These are phyloP conservation scores for Drosophila insularis DNA, from an alignment of 1,140 invertebrate genomes.

Conservation along the genomic window DNA sequence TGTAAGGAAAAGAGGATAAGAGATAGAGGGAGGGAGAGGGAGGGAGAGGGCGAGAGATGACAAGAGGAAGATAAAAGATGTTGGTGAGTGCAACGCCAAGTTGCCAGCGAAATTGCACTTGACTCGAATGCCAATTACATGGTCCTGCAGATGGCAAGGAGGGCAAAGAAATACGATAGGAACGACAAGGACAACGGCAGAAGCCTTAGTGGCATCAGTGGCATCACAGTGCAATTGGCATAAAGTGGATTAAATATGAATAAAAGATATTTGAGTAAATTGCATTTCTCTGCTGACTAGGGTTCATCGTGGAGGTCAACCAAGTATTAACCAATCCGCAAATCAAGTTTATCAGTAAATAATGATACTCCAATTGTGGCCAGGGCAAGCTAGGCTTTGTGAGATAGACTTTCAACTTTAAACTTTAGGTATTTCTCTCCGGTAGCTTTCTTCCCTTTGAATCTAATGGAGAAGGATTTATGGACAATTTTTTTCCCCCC, in stretches of 20 bases:
- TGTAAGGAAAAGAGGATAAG: background rate
- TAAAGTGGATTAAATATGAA: slow-evolving; percentile 79
- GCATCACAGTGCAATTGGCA: slow-evolving; percentile 51
- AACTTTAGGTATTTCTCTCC: background rate
- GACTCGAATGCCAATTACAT: slow-evolving; percentile 80
- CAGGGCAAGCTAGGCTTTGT: no score
- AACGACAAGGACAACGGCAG: slow-evolving; percentile 33
- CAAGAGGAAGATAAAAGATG: slow-evolving; percentile 24
- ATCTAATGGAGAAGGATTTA: no score
- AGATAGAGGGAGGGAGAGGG: background rate
- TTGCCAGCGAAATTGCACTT: slow-evolving; percentile 75
- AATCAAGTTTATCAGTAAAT: slow-evolving; percentile 7
- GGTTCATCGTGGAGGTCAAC: slow-evolving; percentile 36
- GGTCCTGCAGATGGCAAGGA: slow-evolving; percentile 65
- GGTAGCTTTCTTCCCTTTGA: no score
- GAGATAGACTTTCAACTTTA: no score
- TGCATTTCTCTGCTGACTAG: slow-evolving; percentile 52
- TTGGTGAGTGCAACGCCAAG: slow-evolving; percentile 39
- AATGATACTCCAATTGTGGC: background rate
- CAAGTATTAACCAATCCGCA: slow-evolving; percentile 36
- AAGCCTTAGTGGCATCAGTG: slow-evolving; percentile 10
- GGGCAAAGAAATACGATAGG: slow-evolving; percentile 34
- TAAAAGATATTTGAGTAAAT: slow-evolving; percentile 78
- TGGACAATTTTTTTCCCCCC: background rate
- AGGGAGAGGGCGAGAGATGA: background rate